Conservation (phyloP, 2,888 invertebrate genomes). For the Nomada ruficornis region DNA sequence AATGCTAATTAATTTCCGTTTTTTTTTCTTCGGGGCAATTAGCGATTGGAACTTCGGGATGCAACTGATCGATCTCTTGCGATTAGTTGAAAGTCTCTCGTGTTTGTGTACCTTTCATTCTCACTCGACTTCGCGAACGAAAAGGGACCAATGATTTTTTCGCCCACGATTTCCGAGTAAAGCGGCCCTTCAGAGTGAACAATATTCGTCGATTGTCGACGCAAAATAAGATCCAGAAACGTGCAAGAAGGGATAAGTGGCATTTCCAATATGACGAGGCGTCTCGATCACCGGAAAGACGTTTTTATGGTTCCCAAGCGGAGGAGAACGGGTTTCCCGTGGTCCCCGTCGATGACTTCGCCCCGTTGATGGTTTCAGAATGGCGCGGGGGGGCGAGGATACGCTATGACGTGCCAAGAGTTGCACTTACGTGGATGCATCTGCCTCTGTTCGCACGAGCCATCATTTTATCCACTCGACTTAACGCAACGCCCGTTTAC, state of each 20-base stretch:
- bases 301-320: conserved; percentile 47
- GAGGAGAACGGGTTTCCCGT: conserved; percentile 19
- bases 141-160: too few species aligned
- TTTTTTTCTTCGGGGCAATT: conserved; percentile 35
- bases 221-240: background rate
- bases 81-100: too few species aligned
- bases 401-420: conserved; percentile 72
- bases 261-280: conserved; percentile 26
- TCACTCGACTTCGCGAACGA: too few species aligned
- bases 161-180: too few species aligned
- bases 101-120: too few species aligned
- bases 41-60: conserved; percentile 6
- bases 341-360: conserved; percentile 23
- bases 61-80: background rate
- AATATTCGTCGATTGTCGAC: background rate
- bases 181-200: background rate
- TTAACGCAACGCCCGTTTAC: conserved; percentile 61
- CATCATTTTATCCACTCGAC: conserved; percentile 66
- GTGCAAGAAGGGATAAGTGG: background rate
- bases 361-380: background rate
- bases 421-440: conserved; percentile 73
- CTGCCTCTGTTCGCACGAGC: conserved; percentile 64
- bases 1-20: conserved; percentile 67
- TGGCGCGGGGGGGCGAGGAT: background rate
- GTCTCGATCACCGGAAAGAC: conserved; percentile 46